Base-by-base conservation (phyloP, 2,113 vertebrate species). In the Zosterops hypoxanthus region DNA sequence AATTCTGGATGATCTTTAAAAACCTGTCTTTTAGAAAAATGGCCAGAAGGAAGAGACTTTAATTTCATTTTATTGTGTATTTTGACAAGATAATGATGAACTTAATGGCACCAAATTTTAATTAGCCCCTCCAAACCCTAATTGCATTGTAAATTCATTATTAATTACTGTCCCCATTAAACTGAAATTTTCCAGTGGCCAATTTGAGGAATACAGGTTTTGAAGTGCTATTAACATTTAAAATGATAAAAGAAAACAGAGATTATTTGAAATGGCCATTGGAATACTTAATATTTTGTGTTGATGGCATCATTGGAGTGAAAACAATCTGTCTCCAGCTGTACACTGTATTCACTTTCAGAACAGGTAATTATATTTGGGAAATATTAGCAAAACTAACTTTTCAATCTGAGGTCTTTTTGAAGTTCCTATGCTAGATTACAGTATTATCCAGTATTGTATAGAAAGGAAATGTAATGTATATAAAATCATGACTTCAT, bases 21-120 rank as follows among this genome's bases (percentile, higher is more conserved):
- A 93, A 65, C 7, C 14, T 28, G 7, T 47, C 63, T 42, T 87
- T 84, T 84, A 70, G 44, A 82, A 86, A 94, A 90, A 92, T 60
- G 49, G 25, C 78, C 25, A 42, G 53, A 72, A 82, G 59, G 31
- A 92, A 82, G 4, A 15, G 15, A 82, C 57, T 79, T 90, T 57
- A 56, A 82, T 92, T 92, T 75, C 15, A 41, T 89, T 87, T 85
- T 77, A 65, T 77, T 88, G n/a, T 94, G 29, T 68, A 80, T 95
- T 95, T 95, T 96, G 82, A 80, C 63, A 77, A 82, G 79, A 68
- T 88, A 88, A 86, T 70, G 26, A 49, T 19, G 13, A 81, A 46
- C 68, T 73, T 88, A 83, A 94, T 83, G 76, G 8, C 18, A 76
- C 12, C n/a, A 29, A 66, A 44, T 96, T 79, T 90, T 79, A 92